phyloP scores from a whole-genome alignment of 2,888 invertebrate genomes.

The Lithophane ornitopus region DNA sequence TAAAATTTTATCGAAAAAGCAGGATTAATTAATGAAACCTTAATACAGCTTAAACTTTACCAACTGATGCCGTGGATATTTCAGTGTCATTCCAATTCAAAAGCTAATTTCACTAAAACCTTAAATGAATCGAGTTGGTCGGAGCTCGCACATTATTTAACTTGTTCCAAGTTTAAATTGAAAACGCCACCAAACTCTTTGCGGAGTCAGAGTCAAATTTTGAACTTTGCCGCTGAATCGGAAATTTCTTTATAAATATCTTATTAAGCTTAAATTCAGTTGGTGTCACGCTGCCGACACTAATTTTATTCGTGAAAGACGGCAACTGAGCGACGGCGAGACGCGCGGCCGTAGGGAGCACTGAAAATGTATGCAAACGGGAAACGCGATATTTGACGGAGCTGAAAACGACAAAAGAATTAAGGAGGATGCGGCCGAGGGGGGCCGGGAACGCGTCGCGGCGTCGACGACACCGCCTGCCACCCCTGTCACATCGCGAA shows the following conservation, averaged over 20 bases:
- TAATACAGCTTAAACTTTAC: constrained; percentile 75
- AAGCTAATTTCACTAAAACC: constrained; percentile 90
- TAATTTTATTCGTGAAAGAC: constrained; percentile 90
- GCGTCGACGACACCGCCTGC: constrained; percentile 72
- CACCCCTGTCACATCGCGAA: constrained; percentile 75
- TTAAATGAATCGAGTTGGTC: constrained; percentile 90
- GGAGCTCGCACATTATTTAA: constrained; percentile 90
- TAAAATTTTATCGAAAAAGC: constrained; percentile 66
- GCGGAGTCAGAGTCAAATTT: constrained; percentile 88
- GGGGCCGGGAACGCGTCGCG: constrained; percentile 61
- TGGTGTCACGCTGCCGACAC: constrained; percentile 90
- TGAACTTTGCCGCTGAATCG: constrained; percentile 90
- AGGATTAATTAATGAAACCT: constrained; percentile 78
- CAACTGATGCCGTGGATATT: constrained; percentile 81
- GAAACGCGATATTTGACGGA: constrained; percentile 88
- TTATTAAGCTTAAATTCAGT: constrained; percentile 90
- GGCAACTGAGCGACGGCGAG: constrained; percentile 78
- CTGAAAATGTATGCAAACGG: constrained; percentile 90
- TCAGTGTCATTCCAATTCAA: constrained; percentile 88
- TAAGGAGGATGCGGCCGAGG: constrained; percentile 74
- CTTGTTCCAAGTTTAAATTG: constrained; percentile 90
- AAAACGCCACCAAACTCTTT: constrained; percentile 90
- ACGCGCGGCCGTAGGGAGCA: constrained; percentile 71
- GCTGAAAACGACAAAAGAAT: constrained; percentile 90
- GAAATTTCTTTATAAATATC: constrained; percentile 91